Evolutionary conservation across 2,113 vertebrate species (phyloP).

Genomic region (Rousettus leschenaultii): DNA sequence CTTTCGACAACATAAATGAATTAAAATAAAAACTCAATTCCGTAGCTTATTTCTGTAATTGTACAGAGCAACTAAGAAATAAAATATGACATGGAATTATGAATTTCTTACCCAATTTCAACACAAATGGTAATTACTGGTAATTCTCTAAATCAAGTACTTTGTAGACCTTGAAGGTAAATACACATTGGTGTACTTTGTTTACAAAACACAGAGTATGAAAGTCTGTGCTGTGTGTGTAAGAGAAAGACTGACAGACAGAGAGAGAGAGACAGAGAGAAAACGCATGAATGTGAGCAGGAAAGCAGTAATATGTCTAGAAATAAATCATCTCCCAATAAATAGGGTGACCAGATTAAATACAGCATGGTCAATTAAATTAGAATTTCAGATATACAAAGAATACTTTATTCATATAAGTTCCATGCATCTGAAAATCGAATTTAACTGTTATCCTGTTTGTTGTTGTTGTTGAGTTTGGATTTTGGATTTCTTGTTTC

Average conservation of each 20-base stretch:
- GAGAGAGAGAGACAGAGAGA: too few relatives aligned
- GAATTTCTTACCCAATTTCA: conserved; percentile 12
- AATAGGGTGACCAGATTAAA: neutral
- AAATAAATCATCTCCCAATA: neutral
- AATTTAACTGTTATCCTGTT: neutral
- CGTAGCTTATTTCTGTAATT: conserved; percentile 34
- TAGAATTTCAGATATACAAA: neutral
- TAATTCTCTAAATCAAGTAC: neutral
- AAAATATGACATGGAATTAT: conserved; percentile 2
- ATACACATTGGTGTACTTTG: neutral
- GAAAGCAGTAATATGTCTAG: neutral
- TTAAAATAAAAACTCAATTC: conserved; percentile 10
- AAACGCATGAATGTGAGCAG: too few relatives aligned
- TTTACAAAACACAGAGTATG: neutral
- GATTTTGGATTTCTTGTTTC: neutral
- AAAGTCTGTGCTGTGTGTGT: neutral
- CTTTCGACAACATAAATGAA: neutral
- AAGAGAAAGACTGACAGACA: neutral
- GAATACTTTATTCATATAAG: neutral
- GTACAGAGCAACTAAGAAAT: neutral
- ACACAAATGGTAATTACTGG: neutral
- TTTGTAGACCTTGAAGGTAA: conserved; percentile 12
- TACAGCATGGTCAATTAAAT: neutral
- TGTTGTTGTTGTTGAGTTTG: neutral
- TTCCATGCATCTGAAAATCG: conserved; percentile 19